Conservation (phyloP, 2,113 vertebrate species). For the Anarhynchus alexandrinus region DNA sequence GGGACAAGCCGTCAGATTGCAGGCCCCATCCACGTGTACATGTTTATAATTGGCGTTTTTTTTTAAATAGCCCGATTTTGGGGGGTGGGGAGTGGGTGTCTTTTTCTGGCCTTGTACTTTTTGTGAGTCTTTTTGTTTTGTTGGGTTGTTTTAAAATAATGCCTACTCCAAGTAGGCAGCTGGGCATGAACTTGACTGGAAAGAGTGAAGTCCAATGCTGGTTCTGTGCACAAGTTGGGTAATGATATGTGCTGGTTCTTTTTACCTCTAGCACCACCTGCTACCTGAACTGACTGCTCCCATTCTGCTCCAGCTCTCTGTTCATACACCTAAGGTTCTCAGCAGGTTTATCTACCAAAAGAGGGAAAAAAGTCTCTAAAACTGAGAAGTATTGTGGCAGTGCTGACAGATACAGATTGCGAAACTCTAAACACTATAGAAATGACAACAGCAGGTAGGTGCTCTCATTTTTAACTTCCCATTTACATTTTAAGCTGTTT, state of each 20-base stretch:
- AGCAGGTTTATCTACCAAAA: neutral
- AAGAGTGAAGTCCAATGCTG: neutral
- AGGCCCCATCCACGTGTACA: neutral
- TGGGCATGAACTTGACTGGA: neutral
- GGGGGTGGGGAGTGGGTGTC: too few relatives aligned
- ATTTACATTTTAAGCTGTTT: neutral
- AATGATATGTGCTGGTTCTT: neutral
- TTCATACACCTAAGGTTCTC: neutral
- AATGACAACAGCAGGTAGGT: neutral
- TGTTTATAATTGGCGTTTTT: neutral
- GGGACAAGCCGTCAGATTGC: neutral
- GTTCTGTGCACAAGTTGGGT: neutral
- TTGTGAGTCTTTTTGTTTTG: neutral
- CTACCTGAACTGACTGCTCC: neutral
- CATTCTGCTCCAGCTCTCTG: neutral
- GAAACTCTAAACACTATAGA: neutral
- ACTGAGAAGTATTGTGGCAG: neutral
- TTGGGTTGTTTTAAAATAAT: neutral
- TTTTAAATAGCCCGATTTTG: fast-evolving
- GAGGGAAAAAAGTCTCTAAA: neutral
- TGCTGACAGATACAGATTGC: neutral
- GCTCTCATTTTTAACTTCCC: neutral
- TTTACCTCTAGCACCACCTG: neutral
- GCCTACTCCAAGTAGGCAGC: neutral
- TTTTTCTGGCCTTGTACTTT: neutral